Evolutionary conservation across 2,888 invertebrate species (phyloP), one percentile per base, ranked within the genome.

Genomic region (Argyresthia albistria): DNA sequence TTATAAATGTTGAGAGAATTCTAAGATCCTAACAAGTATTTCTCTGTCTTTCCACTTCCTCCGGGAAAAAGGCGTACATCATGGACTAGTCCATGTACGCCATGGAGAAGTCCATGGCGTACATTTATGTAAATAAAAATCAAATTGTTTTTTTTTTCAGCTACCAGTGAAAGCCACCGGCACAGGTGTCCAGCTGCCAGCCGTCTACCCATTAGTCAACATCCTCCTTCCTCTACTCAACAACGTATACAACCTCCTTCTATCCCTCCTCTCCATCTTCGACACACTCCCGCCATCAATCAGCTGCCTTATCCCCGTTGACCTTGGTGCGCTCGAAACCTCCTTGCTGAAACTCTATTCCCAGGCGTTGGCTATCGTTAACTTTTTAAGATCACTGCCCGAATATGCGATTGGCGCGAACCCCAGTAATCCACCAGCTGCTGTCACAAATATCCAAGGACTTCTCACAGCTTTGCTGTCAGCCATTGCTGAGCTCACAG

Each of bases 211-310:
- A 0, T 60, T 87, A 45, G 86, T 86, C 0, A 87, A 87, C 65
- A 80, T 87, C 6, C 71, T 87, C 0, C 67, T 86, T 0, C 86
- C 86, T 0, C 74, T 87, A 0, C 59, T 87, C 0, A 87, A 87
- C 67, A 87, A 86, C 65, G 87, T 87, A 0, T 87, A 87, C 67
- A 87, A 86, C 54, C 76, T 87, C 1, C 73, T 87, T 0, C 67
- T 87, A 0, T 83, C 86, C 0, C 70, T 87, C 0, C 71, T 87
- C 0, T 86, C 86, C 0, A 82, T 86, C 55, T 86, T 87, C 59
- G 86, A 87, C 57, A 82, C 84, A 0, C 66, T 87, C 0, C 86
- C 86, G 0, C 68, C 86, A 0, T 72, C 80, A 0, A 70, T 87
- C 37, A 80, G 78, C 60, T 75, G 76, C 48, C 58, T 84, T 25